These are phyloP conservation scores for Zonitis immaculata DNA, from an alignment of 2,888 invertebrate genomes.

Conservation along the genomic window DNA sequence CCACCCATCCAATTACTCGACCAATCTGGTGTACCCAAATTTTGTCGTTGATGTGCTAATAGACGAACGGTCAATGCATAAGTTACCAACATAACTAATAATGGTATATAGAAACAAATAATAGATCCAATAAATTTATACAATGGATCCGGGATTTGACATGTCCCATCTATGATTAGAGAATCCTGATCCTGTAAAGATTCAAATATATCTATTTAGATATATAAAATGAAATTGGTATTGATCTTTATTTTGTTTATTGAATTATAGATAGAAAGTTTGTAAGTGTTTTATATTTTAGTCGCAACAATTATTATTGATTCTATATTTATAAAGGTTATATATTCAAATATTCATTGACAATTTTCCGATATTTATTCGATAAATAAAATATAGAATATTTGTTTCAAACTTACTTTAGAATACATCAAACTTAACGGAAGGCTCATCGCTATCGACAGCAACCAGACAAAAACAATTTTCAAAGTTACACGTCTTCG, in stretches of 20 bases:
- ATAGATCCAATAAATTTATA: slow-evolving; percentile 92
- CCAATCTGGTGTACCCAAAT: slow-evolving; percentile 64
- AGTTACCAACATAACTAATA: slow-evolving; percentile 92
- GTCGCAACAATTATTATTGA: too few species aligned
- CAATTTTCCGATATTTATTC: too few species aligned
- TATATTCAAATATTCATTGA: too few species aligned
- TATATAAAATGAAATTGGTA: background rate
- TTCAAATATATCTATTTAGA: slow-evolving; percentile 1
- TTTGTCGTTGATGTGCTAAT: slow-evolving; percentile 77
- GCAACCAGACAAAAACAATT: slow-evolving; percentile 89
- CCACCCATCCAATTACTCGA: slow-evolving; percentile 71
- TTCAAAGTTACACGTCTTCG: slow-evolving; percentile 79
- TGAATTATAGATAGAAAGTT: too few species aligned
- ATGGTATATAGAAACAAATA: slow-evolving; percentile 92
- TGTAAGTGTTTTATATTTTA: too few species aligned
- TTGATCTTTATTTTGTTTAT: too few species aligned
- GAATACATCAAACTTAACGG: slow-evolving; percentile 87
- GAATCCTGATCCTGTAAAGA: slow-evolving; percentile 72
- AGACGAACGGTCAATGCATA: slow-evolving; percentile 88
- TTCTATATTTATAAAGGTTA: too few species aligned
- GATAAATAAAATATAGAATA: too few species aligned
- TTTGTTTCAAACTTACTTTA: slow-evolving; percentile 68
- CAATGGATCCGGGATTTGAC: slow-evolving; percentile 82
- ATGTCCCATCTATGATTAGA: slow-evolving; percentile 75
- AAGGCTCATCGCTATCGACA: slow-evolving; percentile 87